phyloP scores from a whole-genome alignment of 2,797 vertebrate species.

The Gouania willdenowi region DNA sequence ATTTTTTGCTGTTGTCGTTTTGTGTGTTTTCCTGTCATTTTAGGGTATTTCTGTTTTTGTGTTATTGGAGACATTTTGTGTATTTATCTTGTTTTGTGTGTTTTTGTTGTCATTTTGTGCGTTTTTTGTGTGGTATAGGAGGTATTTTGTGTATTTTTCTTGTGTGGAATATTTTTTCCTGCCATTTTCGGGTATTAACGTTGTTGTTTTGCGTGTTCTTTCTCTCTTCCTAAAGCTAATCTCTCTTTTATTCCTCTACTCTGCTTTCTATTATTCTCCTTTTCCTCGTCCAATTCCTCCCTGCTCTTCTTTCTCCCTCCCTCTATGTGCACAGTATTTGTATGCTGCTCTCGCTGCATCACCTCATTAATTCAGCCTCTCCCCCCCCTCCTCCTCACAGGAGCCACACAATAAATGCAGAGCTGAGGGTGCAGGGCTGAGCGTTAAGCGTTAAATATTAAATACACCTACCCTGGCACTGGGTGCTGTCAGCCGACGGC shows the following conservation, averaged over 20 bases:
- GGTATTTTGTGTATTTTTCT: too few species aligned
- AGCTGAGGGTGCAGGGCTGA: constrained; percentile 56
- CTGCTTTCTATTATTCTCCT: constrained; percentile 49
- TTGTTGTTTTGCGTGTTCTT: constrained; percentile 36
- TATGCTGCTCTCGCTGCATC: constrained; percentile 72
- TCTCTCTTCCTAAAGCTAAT: constrained; percentile 31
- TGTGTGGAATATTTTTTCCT: too few species aligned
- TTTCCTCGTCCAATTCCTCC: constrained; percentile 38
- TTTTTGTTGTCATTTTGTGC: too few species aligned
- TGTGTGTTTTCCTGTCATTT: too few species aligned
- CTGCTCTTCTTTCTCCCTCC: constrained; percentile 42
- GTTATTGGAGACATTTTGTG: too few species aligned
- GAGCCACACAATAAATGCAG: constrained; percentile 69
- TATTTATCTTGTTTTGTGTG: too few species aligned
- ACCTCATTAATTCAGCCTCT: constrained; percentile 76
- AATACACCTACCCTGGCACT: constrained; percentile 86
- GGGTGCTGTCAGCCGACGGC: constrained; percentile 84
- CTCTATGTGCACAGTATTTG: constrained; percentile 70
- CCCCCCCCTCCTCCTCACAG: constrained; percentile 64
- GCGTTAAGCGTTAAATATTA: constrained; percentile 59
- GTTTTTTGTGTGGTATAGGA: too few species aligned
- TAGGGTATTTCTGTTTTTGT: too few species aligned
- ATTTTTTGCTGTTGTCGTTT: too few species aligned
- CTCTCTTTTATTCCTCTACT: constrained; percentile 47
- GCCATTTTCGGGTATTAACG: constrained; percentile 37